Conservation (phyloP, 2,113 vertebrate species). For the Microcebus griseorufus region DNA sequence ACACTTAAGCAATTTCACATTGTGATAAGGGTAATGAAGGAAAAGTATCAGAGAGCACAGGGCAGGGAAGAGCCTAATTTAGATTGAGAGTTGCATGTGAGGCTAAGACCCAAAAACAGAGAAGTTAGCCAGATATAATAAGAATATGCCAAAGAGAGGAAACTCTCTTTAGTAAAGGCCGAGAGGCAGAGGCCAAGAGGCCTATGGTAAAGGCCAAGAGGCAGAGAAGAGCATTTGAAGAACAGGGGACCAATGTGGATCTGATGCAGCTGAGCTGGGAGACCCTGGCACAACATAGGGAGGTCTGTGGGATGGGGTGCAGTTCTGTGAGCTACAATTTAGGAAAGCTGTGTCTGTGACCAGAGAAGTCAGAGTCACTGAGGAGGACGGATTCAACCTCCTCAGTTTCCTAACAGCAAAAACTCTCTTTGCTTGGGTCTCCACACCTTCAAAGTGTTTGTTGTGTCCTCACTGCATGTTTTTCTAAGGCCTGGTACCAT, state of each 20-base stretch:
- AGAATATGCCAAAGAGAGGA: neutral
- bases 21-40: neutral
- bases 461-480: neutral
- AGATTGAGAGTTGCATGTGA: neutral
- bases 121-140: neutral
- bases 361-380: neutral
- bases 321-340: neutral
- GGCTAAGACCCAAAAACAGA: neutral
- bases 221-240: neutral
- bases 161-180: neutral
- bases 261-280: neutral
- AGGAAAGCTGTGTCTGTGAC: neutral
- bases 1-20: neutral
- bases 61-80: neutral
- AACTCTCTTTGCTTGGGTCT: neutral
- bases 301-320: neutral
- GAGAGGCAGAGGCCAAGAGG: neutral
- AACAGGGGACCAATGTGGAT: neutral
- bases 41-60: neutral
- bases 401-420: neutral
- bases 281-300: neutral
- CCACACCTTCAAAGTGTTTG: neutral
- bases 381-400: neutral
- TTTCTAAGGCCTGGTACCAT: neutral
- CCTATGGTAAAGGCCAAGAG: neutral